Percentiles rank a stretch among this genome's conserved stretches.
Evolutionary conservation across 2,888 invertebrate species (phyloP).

Genomic region (Mythimna albipuncta): DNA sequence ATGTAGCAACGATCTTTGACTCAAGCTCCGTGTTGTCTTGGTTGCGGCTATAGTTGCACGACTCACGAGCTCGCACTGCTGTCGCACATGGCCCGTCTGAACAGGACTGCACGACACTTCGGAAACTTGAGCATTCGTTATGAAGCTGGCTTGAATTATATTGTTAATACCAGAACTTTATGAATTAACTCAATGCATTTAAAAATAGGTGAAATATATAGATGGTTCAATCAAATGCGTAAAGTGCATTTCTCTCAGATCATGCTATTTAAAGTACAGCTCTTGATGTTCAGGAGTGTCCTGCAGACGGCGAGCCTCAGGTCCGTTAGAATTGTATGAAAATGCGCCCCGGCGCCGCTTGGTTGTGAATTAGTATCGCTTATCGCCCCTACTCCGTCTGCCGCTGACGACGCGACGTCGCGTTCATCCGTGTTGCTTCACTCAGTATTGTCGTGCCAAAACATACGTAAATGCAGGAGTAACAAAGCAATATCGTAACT

Average conservation of each 20-base stretch:
- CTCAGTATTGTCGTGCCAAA: slow-evolving; percentile 82
- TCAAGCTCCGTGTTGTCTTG: slow-evolving; percentile 17
- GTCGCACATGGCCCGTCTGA: slow-evolving; percentile 54
- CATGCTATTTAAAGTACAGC: no score
- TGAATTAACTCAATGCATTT: slow-evolving; percentile 8
- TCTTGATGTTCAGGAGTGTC: slow-evolving; percentile 9
- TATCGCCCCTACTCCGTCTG: slow-evolving; percentile 62
- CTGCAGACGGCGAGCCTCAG: slow-evolving; percentile 16
- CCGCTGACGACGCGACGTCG: slow-evolving; percentile 42
- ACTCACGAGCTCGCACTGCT: slow-evolving; percentile 74
- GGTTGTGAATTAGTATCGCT: slow-evolving; percentile 87
- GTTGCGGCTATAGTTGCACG: slow-evolving; percentile 69
- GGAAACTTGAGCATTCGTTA: neutral
- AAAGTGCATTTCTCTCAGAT: neutral
- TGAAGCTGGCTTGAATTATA: slow-evolving; percentile 36
- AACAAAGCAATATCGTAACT: slow-evolving; percentile 80
- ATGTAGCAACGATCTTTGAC: slow-evolving; percentile 2
- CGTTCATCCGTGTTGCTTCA: slow-evolving; percentile 56
- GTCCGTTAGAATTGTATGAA: slow-evolving; percentile 58
- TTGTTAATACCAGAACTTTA: neutral
- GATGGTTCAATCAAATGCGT: neutral
- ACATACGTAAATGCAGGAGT: slow-evolving; percentile 72
- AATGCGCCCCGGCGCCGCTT: slow-evolving; percentile 75
- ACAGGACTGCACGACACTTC: slow-evolving; percentile 22
- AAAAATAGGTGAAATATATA: slow-evolving; percentile 10